Evolutionary conservation across 1,140 invertebrate genomes (phyloP).

Genomic region (Acromyrmex echinatior): DNA sequence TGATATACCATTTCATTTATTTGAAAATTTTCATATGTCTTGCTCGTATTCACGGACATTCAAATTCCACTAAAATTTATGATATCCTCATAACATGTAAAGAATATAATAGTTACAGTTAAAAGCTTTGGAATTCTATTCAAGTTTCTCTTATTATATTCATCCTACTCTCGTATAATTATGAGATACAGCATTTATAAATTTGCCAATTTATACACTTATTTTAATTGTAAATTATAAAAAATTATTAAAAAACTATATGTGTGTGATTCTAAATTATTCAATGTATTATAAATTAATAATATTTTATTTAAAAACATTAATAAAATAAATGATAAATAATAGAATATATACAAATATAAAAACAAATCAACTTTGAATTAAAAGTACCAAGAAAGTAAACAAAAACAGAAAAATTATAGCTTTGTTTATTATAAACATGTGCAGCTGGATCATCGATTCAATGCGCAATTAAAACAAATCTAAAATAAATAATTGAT

Average conservation of each 20-base stretch:
- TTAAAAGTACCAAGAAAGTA: background rate
- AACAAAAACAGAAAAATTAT: background rate
- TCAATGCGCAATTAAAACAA: background rate
- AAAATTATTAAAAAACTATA: background rate
- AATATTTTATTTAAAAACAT: background rate
- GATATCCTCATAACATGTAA: slow-evolving; percentile 12
- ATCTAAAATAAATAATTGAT: background rate
- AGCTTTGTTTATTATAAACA: background rate
- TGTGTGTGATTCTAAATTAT: background rate
- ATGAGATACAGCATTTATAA: background rate
- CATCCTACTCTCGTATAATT: background rate
- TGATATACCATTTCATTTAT: slow-evolving; percentile 52
- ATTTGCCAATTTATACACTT: slow-evolving; percentile 1
- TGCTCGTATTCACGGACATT: background rate
- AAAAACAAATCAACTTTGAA: background rate
- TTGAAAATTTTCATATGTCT: slow-evolving; percentile 37
- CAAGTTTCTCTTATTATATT: slow-evolving; percentile 10
- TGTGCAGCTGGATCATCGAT: background rate
- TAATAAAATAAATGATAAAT: background rate
- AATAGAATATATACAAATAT: background rate
- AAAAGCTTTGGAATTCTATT: slow-evolving; percentile 59
- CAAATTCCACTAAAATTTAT: slow-evolving; percentile 34
- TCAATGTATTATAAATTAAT: background rate
- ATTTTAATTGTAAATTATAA: background rate
- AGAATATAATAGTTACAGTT: slow-evolving; percentile 44